Conservation (phyloP, 2,888 invertebrate species). For the Nephrotoma appendiculata region DNA sequence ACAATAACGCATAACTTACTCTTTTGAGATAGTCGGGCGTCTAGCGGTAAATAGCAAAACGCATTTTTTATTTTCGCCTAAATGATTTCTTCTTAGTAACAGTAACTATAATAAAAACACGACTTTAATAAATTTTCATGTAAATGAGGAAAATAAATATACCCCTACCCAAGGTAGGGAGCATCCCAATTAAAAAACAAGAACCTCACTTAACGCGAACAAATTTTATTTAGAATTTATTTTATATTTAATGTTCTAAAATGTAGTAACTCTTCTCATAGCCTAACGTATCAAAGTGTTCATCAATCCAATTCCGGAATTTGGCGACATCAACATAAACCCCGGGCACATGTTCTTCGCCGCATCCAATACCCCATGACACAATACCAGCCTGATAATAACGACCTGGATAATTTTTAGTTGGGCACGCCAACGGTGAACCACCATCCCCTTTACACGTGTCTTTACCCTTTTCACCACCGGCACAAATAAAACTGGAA, state of each 20-base stretch:
- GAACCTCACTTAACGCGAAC: no score
- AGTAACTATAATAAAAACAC: no score
- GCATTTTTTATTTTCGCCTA: no score
- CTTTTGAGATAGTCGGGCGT: no score
- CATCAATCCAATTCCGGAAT: constrained; percentile 54
- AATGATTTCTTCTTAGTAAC: no score
- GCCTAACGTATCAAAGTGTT: constrained; percentile 25
- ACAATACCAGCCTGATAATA: constrained; percentile 45
- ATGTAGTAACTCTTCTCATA: constrained; percentile 12
- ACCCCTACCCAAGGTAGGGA: no score
- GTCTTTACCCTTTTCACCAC: constrained; percentile 56
- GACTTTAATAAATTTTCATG: no score
- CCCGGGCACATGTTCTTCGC: constrained; percentile 47
- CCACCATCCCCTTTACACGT: constrained; percentile 68
- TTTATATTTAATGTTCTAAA: neutral
- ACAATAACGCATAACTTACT: no score
- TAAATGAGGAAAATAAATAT: no score
- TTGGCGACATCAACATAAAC: constrained; percentile 56
- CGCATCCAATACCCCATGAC: constrained; percentile 73
- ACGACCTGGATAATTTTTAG: constrained; percentile 29
- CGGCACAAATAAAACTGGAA: constrained; percentile 60
- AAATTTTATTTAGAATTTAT: no score
- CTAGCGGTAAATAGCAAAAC: no score
- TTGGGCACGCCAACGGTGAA: constrained; percentile 60
- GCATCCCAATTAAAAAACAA: no score